These are phyloP conservation scores for Oscheius sp. DNA, from an alignment of 2,888 invertebrate genomes.

Conservation along the genomic window DNA sequence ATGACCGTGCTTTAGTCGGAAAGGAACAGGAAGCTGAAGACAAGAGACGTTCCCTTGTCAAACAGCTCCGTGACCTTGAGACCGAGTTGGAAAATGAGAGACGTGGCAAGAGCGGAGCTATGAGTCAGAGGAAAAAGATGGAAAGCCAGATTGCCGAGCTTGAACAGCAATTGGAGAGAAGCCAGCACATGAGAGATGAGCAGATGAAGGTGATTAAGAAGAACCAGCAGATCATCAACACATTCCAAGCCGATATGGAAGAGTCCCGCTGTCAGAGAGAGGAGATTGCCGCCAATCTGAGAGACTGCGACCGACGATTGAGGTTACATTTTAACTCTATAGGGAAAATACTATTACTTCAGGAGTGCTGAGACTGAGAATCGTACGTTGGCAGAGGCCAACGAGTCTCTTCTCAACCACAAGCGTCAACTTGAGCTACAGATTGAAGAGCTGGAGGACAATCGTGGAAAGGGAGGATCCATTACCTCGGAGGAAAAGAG, in stretches of 20 bases:
- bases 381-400: slow-evolving; percentile 83
- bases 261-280: slow-evolving; percentile 88
- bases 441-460: slow-evolving; percentile 94
- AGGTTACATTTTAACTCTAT: slow-evolving; percentile 17
- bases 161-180: slow-evolving; percentile 92
- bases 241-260: slow-evolving; percentile 89
- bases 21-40: slow-evolving; percentile 95
- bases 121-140: slow-evolving; percentile 75
- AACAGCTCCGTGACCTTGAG: slow-evolving; percentile 87
- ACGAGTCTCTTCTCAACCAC: slow-evolving; percentile 87
- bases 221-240: slow-evolving; percentile 80
- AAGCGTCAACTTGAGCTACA: slow-evolving; percentile 91
- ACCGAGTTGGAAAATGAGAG: slow-evolving; percentile 89
- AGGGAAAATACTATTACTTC: slow-evolving; percentile 11
- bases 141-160: slow-evolving; percentile 87
- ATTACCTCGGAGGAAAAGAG: slow-evolving; percentile 94
- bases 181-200: slow-evolving; percentile 85
- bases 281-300: slow-evolving; percentile 81
- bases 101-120: slow-evolving; percentile 61
- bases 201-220: slow-evolving; percentile 94
- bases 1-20: slow-evolving; percentile 89
- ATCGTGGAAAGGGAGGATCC: slow-evolving; percentile 78
- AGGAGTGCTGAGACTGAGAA: slow-evolving; percentile 88
- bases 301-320: slow-evolving; percentile 86
- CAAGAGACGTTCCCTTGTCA: slow-evolving; percentile 87